Evolutionary conservation across 2,888 invertebrate species (phyloP).

Genomic region (Atherix ibis): DNA sequence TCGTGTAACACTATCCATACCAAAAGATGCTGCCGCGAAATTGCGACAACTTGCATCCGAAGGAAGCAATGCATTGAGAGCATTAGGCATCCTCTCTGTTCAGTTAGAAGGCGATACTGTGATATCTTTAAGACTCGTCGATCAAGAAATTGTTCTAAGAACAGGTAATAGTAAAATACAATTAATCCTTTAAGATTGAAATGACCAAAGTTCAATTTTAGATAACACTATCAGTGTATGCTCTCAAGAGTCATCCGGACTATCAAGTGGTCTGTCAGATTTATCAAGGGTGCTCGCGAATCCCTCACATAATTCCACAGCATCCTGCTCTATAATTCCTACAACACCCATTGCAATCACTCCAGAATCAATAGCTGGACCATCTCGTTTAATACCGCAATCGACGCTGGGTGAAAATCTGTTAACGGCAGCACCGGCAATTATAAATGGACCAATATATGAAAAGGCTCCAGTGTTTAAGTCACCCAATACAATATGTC

Average conservation of each 20-base stretch:
- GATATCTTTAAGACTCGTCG: constrained; percentile 49
- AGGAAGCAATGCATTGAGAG: constrained; percentile 74
- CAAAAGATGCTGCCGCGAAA: constrained; percentile 84
- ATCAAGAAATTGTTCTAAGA: constrained; percentile 55
- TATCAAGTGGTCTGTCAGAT: constrained; percentile 18
- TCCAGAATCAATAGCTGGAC: constrained; percentile 14
- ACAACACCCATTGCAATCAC: constrained; percentile 12
- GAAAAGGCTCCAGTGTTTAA: constrained; percentile 36
- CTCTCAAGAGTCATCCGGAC: constrained; percentile 22
- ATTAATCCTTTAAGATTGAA: no score
- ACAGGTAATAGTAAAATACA: constrained; percentile 26
- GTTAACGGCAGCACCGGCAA: constrained; percentile 18
- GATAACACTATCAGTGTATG: constrained; percentile 20
- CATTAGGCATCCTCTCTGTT: constrained; percentile 87
- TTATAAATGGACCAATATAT: constrained; percentile 11
- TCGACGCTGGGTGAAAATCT: background rate
- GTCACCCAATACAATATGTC: constrained; percentile 79
- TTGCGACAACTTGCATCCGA: constrained; percentile 82
- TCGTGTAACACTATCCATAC: constrained; percentile 93
- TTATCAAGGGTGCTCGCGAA: constrained; percentile 17
- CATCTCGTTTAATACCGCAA: constrained; percentile 7
- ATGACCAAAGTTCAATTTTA: constrained; percentile 15
- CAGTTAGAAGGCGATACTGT: constrained; percentile 84
- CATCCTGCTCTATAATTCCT: constrained; percentile 12
- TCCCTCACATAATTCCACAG: constrained; percentile 10